Evolutionary conservation across 2,113 vertebrate species (phyloP).

Genomic region (Phylloscopus whistleri): DNA sequence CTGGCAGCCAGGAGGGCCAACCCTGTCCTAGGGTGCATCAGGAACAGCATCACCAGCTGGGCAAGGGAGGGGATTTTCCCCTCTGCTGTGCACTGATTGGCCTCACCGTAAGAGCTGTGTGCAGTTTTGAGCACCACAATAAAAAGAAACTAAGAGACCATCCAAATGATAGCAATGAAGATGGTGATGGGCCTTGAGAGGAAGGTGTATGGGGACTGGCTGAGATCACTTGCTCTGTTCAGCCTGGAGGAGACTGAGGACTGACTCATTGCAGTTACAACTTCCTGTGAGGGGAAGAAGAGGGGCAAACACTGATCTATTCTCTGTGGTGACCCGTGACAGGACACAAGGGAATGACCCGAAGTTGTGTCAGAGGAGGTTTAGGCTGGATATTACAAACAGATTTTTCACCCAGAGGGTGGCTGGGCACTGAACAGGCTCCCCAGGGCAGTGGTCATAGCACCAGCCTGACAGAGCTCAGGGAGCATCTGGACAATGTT

Average conservation of each 20-base stretch:
- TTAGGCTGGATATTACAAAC: too few relatives aligned
- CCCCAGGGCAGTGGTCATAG: too few relatives aligned
- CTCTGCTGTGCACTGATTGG: not conserved
- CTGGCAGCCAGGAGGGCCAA: not conserved
- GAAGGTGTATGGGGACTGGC: not conserved
- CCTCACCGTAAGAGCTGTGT: rapidly evolving
- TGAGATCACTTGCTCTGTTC: not conserved
- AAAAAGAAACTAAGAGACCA: not conserved
- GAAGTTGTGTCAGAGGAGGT: too few relatives aligned
- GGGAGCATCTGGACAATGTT: too few relatives aligned
- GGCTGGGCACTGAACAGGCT: too few relatives aligned
- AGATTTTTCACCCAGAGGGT: too few relatives aligned
- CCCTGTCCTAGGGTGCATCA: not conserved
- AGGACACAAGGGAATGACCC: not conserved
- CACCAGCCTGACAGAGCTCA: too few relatives aligned
- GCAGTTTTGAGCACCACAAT: not conserved
- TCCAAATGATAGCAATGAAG: rapidly evolving
- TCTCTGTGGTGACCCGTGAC: too few relatives aligned
- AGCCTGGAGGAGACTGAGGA: not conserved
- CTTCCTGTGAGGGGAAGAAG: not conserved
- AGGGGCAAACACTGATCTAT: not conserved
- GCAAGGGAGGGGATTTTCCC: too few relatives aligned
- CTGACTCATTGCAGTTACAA: not conserved
- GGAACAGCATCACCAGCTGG: not conserved
- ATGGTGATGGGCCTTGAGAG: not conserved